Percentiles rank a stretch among this genome's conserved stretches.
Evolutionary conservation across 2,888 invertebrate species (phyloP).

Genomic region (Taphrorychus bicolor): DNA sequence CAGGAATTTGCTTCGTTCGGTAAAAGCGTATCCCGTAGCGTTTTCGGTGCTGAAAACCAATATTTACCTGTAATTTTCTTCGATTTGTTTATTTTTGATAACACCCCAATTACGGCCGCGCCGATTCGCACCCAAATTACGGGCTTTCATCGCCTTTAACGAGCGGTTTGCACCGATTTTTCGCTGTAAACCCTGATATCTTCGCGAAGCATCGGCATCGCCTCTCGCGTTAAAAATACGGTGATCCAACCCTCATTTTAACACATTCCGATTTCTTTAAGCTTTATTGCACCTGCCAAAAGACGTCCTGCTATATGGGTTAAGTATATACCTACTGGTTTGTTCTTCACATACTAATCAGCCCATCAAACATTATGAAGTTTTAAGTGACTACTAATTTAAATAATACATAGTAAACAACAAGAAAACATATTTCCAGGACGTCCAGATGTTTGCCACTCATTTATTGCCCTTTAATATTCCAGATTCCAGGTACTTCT

Average conservation of each 20-base stretch:
- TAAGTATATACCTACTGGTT: too few species aligned
- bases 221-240: not conserved
- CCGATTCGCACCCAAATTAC: conserved; percentile 22
- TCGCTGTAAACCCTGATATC: not conserved
- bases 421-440: too few species aligned
- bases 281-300: conserved; percentile 11
- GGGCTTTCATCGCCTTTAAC: conserved; percentile 24
- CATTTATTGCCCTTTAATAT: too few species aligned
- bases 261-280: conserved; percentile 6
- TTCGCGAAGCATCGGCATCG: not conserved
- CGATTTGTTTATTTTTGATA: conserved; percentile 12
- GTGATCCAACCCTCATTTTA: conserved; percentile 3
- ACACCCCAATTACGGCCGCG: conserved; percentile 22
- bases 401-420: too few species aligned
- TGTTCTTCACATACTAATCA: too few species aligned
- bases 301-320: too few species aligned
- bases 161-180: not conserved
- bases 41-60: conserved; percentile 6
- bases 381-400: too few species aligned
- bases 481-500: too few species aligned
- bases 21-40: conserved; percentile 3
- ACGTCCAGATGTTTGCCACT: too few species aligned
- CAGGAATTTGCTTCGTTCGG: not conserved
- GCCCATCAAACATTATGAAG: too few species aligned
- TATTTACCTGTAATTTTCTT: conserved; percentile 1